phyloP scores from a whole-genome alignment of 1,140 invertebrate species.

The Ganaspis sp. region DNA sequence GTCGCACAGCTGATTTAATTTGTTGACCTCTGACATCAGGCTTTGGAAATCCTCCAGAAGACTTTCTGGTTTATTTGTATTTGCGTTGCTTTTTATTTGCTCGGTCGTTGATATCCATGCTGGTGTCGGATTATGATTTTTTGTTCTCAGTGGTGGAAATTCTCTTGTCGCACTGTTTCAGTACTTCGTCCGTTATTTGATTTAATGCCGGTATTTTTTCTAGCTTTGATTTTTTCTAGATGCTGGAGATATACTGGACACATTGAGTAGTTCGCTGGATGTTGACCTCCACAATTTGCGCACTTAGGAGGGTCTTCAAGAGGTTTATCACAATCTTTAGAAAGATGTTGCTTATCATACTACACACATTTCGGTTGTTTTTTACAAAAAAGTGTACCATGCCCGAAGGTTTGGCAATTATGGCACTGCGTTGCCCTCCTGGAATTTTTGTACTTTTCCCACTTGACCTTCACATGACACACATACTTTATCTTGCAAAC shows the following conservation, averaged over 20 bases:
- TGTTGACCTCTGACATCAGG: not conserved
- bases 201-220: not conserved
- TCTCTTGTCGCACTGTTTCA: not conserved
- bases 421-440: constrained; percentile 42
- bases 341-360: constrained; percentile 40
- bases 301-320: constrained; percentile 34
- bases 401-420: constrained; percentile 42
- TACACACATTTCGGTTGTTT: constrained; percentile 46
- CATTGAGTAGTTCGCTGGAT: constrained; percentile 41
- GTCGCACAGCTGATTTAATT: not conserved
- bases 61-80: not conserved
- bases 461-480: constrained; percentile 27
- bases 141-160: not conserved
- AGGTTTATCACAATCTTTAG: constrained; percentile 35
- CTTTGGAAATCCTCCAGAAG: not conserved
- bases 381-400: constrained; percentile 34
- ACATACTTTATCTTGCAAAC: constrained; percentile 1
- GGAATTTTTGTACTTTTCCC: constrained; percentile 39
- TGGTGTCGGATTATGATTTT: not conserved
- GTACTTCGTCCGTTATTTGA: not conserved
- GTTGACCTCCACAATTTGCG: constrained; percentile 39
- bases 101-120: not conserved
- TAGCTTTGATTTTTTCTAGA: not conserved
- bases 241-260: constrained; percentile 28
- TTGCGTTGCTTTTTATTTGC: not conserved